Evolutionary conservation across 2,797 vertebrate genomes (phyloP).

Genomic region (Lacerta viridis): DNA sequence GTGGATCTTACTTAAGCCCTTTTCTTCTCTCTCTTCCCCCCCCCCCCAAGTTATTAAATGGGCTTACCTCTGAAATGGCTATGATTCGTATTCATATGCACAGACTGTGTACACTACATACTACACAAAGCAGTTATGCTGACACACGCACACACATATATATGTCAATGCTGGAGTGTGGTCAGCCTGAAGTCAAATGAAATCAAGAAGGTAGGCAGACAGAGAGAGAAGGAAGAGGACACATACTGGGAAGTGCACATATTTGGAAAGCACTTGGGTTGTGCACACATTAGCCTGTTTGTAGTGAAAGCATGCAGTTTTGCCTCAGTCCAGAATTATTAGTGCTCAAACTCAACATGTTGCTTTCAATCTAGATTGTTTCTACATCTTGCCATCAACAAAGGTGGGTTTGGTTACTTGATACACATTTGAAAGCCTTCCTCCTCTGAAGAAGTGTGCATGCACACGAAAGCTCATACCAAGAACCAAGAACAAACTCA

Average conservation of each 20-base stretch:
- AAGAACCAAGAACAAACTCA: no score
- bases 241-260: neutral
- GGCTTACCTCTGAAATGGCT: neutral
- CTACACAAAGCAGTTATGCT: constrained; percentile 13
- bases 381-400: no score
- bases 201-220: neutral
- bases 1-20: constrained; percentile 26
- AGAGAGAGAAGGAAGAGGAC: neutral
- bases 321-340: no score
- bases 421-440: no score
- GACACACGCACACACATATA: neutral
- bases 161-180: neutral
- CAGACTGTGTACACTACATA: constrained; percentile 42
- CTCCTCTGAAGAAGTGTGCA: no score
- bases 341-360: no score
- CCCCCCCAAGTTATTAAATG: constrained; percentile 24
- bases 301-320: no score
- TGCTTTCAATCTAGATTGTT: no score
- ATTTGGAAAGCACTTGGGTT: neutral
- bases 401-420: no score
- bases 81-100: neutral
- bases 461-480: no score
- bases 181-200: neutral
- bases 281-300: no score
- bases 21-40: neutral